These are phyloP conservation scores for Tiliqua scincoides DNA, from an alignment of 2,113 vertebrate genomes.

Conservation along the genomic window DNA sequence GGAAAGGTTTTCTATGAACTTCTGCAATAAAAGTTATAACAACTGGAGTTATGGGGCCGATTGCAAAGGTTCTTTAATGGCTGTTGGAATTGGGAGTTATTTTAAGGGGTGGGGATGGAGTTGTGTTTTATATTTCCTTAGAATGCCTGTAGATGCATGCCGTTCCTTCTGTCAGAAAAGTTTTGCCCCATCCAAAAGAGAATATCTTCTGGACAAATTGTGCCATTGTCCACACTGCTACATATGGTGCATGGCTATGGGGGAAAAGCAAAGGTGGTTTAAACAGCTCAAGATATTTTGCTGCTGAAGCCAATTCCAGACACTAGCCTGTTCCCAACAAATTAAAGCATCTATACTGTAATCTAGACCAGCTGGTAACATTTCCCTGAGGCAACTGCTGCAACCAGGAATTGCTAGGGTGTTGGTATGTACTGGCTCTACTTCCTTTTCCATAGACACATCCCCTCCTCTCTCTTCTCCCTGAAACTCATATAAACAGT, in stretches of 20 bases:
- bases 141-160: slow-evolving; percentile 15
- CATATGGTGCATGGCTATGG: background rate
- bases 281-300: slow-evolving; percentile 5
- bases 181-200: slow-evolving; percentile 29
- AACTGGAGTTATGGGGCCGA: slow-evolving; percentile 38
- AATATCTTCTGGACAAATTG: background rate
- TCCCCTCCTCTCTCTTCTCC: background rate
- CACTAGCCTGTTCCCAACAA: background rate
- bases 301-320: background rate
- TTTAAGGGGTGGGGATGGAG: slow-evolving; percentile 46
- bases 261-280: slow-evolving; percentile 9
- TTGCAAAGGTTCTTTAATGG: slow-evolving; percentile 36
- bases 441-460: slow-evolving; percentile 12
- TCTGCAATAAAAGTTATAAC: slow-evolving; percentile 54
- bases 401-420: background rate
- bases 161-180: slow-evolving; percentile 27
- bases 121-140: slow-evolving; percentile 53
- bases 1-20: slow-evolving; percentile 39
- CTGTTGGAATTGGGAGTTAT: slow-evolving; percentile 41
- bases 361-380: background rate
- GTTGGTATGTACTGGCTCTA: background rate
- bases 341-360: slow-evolving; percentile 29
- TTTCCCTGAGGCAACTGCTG: background rate
- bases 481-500: background rate
- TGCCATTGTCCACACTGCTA: background rate